Percentiles rank a stretch among this genome's conserved stretches.
Evolutionary conservation across 1,140 invertebrate species (phyloP).

Genomic region (Drosophila micromelanica): DNA sequence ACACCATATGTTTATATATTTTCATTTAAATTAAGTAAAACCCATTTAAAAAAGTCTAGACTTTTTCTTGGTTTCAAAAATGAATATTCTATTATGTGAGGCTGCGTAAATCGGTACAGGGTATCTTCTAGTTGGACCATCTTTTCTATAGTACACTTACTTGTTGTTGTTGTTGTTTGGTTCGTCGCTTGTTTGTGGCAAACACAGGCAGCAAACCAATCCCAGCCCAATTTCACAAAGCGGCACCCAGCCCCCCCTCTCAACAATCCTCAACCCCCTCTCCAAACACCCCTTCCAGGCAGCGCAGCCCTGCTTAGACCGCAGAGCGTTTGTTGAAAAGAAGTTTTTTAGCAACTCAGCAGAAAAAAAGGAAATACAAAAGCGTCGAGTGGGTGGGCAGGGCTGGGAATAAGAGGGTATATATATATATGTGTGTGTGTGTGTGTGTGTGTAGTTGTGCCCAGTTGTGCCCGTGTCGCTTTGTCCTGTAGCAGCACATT

Average conservation of each 20-base stretch:
- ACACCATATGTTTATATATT: too few relatives aligned
- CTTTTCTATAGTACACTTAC: too few relatives aligned
- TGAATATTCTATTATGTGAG: too few relatives aligned
- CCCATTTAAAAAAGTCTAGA: too few relatives aligned
- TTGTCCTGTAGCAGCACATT: conserved; percentile 74
- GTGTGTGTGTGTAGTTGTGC: neutral
- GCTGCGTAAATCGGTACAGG: too few relatives aligned
- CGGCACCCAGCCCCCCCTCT: neutral
- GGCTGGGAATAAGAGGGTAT: neutral
- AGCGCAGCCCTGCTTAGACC: conserved; percentile 29
- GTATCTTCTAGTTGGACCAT: too few relatives aligned
- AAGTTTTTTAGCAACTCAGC: conserved; percentile 82
- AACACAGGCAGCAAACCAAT: conserved; percentile 49
- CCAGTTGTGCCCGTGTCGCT: conserved; percentile 34
- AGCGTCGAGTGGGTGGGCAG: conserved; percentile 23
- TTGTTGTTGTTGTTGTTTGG: conserved; percentile 31
- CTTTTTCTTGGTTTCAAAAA: too few relatives aligned
- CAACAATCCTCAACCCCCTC: neutral
- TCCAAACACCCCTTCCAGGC: neutral
- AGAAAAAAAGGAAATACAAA: conserved; percentile 59
- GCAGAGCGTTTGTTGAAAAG: conserved; percentile 75
- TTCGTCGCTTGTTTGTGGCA: conserved; percentile 68
- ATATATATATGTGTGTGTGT: neutral
- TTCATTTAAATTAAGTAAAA: too few relatives aligned
- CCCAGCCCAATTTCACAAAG: conserved; percentile 47